A percentile compares a stretch with the other conserved stretches of the same genome.
Conservation (phyloP, 2,113 vertebrate species). For the Stegostoma tigrinum region DNA sequence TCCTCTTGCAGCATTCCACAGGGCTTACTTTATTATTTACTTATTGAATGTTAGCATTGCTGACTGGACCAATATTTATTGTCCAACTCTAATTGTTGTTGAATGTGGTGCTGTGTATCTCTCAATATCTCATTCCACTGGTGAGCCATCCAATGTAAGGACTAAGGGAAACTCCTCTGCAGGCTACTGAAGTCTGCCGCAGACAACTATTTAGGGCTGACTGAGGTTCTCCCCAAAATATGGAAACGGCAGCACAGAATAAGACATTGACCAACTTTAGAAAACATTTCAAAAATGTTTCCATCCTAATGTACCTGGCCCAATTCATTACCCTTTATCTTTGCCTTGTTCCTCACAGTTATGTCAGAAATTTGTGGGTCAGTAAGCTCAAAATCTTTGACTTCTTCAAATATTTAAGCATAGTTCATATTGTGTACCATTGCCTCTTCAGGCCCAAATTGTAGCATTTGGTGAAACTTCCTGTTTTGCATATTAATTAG, state of each 20-base stretch:
- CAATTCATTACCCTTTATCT: neutral
- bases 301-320: neutral
- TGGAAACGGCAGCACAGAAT: neutral
- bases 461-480: neutral
- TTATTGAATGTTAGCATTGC: too few relatives aligned
- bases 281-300: too few relatives aligned
- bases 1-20: neutral
- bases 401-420: neutral
- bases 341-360: neutral
- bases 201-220: neutral
- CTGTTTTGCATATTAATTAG: neutral
- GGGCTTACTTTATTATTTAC: neutral
- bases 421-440: neutral
- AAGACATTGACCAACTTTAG: too few relatives aligned
- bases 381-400: neutral
- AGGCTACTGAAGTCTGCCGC: neutral
- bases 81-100: too few relatives aligned
- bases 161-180: neutral
- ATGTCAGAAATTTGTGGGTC: neutral
- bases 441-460: neutral
- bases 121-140: neutral
- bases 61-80: too few relatives aligned
- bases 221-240: neutral
- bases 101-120: too few relatives aligned
- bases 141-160: neutral